Evolutionary conservation across 2,888 invertebrate species (phyloP), one percentile per base, ranked within the genome.

Genomic region (Trypoxylon attenuatum): DNA sequence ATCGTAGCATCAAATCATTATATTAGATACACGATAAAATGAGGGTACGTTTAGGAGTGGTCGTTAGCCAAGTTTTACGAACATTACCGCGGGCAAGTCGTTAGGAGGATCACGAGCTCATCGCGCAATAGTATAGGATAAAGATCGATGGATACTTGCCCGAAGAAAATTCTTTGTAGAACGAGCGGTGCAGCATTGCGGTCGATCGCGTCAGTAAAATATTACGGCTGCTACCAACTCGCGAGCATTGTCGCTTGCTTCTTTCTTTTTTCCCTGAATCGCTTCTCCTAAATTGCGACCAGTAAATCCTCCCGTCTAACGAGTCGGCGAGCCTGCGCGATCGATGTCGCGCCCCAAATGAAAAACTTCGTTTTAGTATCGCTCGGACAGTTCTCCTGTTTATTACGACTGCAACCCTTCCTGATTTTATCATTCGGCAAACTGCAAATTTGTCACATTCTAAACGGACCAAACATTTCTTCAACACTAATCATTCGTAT

Each of bases 101-200:
- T 71, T 71, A 58, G 49, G 18, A 41, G 29, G 50, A 46, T 66
- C 68, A 53, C 52, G 49, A 50, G 51, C 69, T 60, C 68, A 70
- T 70, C 61, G 61, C 50, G n/a, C n/a, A n/a, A n/a, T n/a, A n/a
- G n/a, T n/a, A n/a, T n/a, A n/a, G 57, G 49, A 46, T 25, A 54
- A 47, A 54, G 64, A 69, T 68, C 69, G 64, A 64, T 58, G 68
- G 58, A 55, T 61, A 61, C 68, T 70, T 51, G 47, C n/a, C n/a
- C 3, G 19, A 25, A 22, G n/a, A 39, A 5, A 52, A 52, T 53
- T 49, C 58, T 15, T 15, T 10, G 16, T n/a, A n/a, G n/a, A n/a
- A n/a, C n/a, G n/a, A n/a, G n/a, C n/a, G n/a, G n/a, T 10, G 10
- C 47, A 15, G 38, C 41, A 18, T 46, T 19, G 29, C 51, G 16